These are phyloP conservation scores for Sinelater perroti DNA, from an alignment of 2,888 invertebrate genomes.

Conservation along the genomic window DNA sequence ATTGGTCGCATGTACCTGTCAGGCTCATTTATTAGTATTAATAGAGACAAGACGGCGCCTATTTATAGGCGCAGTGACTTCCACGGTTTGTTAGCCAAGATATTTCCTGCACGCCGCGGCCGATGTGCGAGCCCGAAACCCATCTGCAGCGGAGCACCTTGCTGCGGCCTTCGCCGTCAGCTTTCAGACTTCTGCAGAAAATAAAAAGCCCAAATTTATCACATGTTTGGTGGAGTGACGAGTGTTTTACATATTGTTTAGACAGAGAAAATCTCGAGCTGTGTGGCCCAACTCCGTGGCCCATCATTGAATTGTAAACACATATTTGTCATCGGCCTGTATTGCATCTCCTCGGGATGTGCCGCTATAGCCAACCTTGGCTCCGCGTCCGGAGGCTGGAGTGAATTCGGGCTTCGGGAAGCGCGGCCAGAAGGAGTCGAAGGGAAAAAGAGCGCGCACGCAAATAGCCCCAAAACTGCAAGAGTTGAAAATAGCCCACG, in stretches of 20 bases:
- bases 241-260: conserved; percentile 57
- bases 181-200: conserved; percentile 12
- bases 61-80: conserved; percentile 10
- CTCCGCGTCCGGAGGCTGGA: no score
- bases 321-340: conserved; percentile 42
- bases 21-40: no score
- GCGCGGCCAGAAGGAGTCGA: no score
- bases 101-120: conserved; percentile 15
- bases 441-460: conserved; percentile 15
- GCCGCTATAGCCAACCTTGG: no score
- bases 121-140: no score
- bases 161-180: no score
- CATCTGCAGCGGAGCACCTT: no score
- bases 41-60: no score
- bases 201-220: conserved; percentile 44
- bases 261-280: conserved; percentile 51
- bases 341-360: conserved; percentile 30
- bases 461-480: conserved; percentile 50
- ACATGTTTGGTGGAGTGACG: conserved; percentile 53
- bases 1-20: conserved; percentile 21
- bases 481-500: conserved; percentile 51
- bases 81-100: conserved; percentile 4
- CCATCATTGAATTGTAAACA: conserved; percentile 45
- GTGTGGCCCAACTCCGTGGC: conserved; percentile 50
- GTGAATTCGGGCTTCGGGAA: no score